Evolutionary conservation across 2,797 vertebrate species (phyloP).

Genomic region (Gallinago stenura): DNA sequence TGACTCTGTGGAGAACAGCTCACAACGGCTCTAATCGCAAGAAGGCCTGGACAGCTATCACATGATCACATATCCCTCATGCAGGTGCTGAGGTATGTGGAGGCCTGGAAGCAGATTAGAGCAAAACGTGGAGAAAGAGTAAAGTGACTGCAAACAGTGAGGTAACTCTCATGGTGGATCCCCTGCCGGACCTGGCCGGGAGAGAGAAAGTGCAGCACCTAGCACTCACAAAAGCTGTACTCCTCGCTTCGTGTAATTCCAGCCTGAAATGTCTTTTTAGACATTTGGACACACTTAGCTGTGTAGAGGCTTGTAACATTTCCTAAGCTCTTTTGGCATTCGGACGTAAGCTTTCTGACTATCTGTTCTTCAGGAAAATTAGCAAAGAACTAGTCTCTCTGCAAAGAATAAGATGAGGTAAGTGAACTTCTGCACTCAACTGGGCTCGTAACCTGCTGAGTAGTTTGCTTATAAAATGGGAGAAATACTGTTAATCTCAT

Average conservation of each 20-base stretch:
- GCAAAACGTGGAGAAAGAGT: not conserved
- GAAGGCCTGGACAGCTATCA: conserved; percentile 27
- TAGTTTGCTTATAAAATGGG: not conserved
- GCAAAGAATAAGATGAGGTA: not conserved
- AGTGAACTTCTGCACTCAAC: not conserved
- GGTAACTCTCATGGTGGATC: rapidly evolving
- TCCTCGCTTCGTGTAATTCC: not conserved
- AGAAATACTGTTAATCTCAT: not conserved
- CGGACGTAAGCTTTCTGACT: not conserved
- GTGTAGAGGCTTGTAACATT: not conserved
- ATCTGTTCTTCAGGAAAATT: not conserved
- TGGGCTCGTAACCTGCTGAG: not conserved
- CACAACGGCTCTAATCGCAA: not conserved
- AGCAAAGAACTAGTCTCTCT: not conserved
- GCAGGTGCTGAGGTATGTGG: conserved; percentile 18
- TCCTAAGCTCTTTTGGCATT: not conserved
- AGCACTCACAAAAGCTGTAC: rapidly evolving
- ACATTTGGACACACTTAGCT: not conserved
- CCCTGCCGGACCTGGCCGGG: not conserved
- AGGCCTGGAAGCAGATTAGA: conserved; percentile 22
- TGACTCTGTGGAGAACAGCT: conserved; percentile 17
- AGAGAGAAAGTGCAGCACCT: not conserved
- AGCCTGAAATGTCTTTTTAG: not conserved
- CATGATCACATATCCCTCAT: conserved; percentile 14
- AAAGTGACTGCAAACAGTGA: not conserved